Conservation (phyloP, 2,888 invertebrate genomes). For the Apodemia arnacis region DNA sequence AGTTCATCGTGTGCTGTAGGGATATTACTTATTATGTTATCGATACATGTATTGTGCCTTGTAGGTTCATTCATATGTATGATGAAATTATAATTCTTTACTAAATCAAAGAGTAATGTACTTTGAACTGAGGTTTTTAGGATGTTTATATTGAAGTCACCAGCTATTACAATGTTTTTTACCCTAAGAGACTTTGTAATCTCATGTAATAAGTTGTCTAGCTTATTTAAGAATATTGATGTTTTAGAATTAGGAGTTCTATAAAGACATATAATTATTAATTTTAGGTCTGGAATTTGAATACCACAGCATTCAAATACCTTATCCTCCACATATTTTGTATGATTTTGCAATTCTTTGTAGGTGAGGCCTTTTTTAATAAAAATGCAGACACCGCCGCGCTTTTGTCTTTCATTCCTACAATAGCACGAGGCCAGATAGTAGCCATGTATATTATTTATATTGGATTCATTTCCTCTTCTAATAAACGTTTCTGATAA, state of each 20-base stretch:
- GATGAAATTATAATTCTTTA: not conserved
- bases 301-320: no score
- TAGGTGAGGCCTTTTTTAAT: not conserved
- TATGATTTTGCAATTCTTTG: not conserved
- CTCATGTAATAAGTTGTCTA: not conserved
- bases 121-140: not conserved
- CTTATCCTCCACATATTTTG: not conserved
- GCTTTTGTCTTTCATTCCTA: not conserved
- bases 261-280: not conserved
- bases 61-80: not conserved
- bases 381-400: not conserved
- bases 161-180: not conserved
- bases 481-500: conserved; percentile 13
- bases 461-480: not conserved
- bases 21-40: not conserved
- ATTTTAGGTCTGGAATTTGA: not conserved
- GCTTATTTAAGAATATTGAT: not conserved
- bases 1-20: not conserved
- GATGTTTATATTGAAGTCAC: not conserved
- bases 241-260: conserved; percentile 1
- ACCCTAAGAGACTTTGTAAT: not conserved
- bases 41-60: not conserved
- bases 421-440: not conserved
- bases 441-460: not conserved
- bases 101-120: not conserved